Evolutionary conservation across 2,113 vertebrate genomes (phyloP), one percentile per base, ranked within the genome.

Genomic region (Chinchilla lanigera): DNA sequence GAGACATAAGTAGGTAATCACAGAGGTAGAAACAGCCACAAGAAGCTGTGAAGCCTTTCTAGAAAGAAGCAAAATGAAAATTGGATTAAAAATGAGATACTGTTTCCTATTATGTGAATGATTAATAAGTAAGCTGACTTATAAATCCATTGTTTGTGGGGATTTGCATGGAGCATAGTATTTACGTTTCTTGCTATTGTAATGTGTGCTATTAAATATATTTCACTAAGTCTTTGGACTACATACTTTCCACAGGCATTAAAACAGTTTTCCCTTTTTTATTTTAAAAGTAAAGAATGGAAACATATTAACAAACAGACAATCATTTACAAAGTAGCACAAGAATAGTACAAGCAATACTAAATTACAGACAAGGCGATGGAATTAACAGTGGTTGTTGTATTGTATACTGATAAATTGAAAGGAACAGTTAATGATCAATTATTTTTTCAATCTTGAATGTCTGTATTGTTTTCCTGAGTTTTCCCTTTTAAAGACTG

Each of bases 201-300:
- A 56, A 80, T n/a, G 1, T 19, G 1, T 24, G 13, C 26, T 78
- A 4, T 33, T 86, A 38, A 44, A 28, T 2, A 22, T 52, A 52
- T n/a, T 47, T 82, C 69, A 14, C 3, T 58, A 86, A 69, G 4
- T 41, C 0, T 60, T 86, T 95, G 33, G 5, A 58, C n/a, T 47
- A 44, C 20, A 71, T 82, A 44, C 65, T 38, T 16, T 16, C 0
- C 14, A 54, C 60, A 60, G n/a, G 1, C 83, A 86, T 81, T 69
- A 77, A 86, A 97, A 52, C 54, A 16, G 14, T 73, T 50, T 87
- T 38, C 24, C 56, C 8, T 63, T 80, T 54, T 35, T n/a, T n/a
- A n/a, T n/a, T n/a, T n/a, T n/a, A n/a, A n/a, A n/a, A n/a, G n/a
- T n/a, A n/a, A n/a, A n/a, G n/a, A n/a, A n/a, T n/a, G n/a, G n/a